Percentiles rank a stretch among this genome's conserved stretches.
phyloP scores from a whole-genome alignment of 2,888 invertebrate species.

The Heliconius cydno region DNA sequence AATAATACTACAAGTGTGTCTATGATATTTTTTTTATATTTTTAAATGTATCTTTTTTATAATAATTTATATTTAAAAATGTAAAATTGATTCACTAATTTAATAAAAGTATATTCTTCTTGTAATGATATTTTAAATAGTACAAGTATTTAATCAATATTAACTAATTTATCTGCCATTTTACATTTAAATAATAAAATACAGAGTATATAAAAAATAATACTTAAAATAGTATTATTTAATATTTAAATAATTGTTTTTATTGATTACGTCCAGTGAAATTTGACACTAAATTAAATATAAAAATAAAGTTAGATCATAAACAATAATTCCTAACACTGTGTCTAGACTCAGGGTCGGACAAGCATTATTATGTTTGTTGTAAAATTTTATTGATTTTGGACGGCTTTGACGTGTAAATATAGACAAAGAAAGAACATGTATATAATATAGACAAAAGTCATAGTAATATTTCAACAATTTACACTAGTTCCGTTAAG shows the following conservation, averaged over 20 bases:
- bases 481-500: neutral
- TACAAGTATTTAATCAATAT: too few relatives aligned
- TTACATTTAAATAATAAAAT: neutral
- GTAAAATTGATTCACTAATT: too few relatives aligned
- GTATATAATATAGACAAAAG: neutral
- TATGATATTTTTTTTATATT: too few relatives aligned
- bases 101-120: too few relatives aligned
- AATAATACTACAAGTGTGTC: too few relatives aligned
- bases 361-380: conserved; percentile 52
- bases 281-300: neutral
- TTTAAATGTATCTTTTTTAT: too few relatives aligned
- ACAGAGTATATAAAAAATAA: neutral
- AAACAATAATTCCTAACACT: conserved; percentile 61
- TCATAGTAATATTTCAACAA: neutral
- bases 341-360: conserved; percentile 63
- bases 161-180: neutral
- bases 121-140: too few relatives aligned
- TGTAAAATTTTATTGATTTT: conserved; percentile 55
- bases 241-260: too few relatives aligned
- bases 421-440: neutral
- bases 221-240: too few relatives aligned
- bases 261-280: neutral
- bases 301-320: conserved; percentile 47
- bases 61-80: too few relatives aligned
- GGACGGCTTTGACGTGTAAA: conserved; percentile 46